phyloP scores from a whole-genome alignment of 1,140 invertebrate genomes.

The Rhopalosiphum padi region DNA sequence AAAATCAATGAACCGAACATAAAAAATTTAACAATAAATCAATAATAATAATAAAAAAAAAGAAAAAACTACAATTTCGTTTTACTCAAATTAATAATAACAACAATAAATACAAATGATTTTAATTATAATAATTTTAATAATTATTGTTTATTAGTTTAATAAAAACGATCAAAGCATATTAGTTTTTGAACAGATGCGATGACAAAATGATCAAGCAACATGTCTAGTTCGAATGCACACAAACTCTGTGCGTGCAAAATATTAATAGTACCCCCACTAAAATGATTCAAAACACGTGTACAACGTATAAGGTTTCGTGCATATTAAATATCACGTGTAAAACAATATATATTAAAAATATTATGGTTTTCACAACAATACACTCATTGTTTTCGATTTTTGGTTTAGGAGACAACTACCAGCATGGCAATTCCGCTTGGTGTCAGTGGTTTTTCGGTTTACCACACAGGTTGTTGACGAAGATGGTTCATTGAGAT shows the following conservation, averaged over 20 bases:
- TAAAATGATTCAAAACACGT: constrained; percentile 37
- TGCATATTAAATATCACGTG: constrained; percentile 44
- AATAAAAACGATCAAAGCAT: neutral
- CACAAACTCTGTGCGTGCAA: constrained; percentile 7
- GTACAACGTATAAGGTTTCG: constrained; percentile 24
- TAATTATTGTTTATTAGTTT: neutral
- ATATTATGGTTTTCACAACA: constrained; percentile 12
- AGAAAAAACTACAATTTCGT: neutral
- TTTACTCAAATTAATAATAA: neutral
- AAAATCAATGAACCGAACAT: neutral
- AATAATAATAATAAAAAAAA: neutral
- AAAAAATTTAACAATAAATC: neutral
- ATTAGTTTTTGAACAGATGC: neutral
- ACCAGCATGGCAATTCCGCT: constrained; percentile 32
- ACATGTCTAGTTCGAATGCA: neutral
- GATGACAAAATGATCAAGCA: constrained; percentile 6
- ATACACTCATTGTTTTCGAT: constrained; percentile 21
- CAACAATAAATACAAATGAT: neutral
- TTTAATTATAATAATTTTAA: neutral
- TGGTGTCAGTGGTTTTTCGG: neutral
- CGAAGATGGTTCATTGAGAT: constrained; percentile 14
- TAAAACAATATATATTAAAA: constrained; percentile 30
- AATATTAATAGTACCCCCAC: constrained; percentile 27
- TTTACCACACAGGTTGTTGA: constrained; percentile 35
- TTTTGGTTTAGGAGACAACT: neutral